Evolutionary conservation across 92 coral and sea anemone species (phyloP).

Genomic region (Epizoanthus scotinus): DNA sequence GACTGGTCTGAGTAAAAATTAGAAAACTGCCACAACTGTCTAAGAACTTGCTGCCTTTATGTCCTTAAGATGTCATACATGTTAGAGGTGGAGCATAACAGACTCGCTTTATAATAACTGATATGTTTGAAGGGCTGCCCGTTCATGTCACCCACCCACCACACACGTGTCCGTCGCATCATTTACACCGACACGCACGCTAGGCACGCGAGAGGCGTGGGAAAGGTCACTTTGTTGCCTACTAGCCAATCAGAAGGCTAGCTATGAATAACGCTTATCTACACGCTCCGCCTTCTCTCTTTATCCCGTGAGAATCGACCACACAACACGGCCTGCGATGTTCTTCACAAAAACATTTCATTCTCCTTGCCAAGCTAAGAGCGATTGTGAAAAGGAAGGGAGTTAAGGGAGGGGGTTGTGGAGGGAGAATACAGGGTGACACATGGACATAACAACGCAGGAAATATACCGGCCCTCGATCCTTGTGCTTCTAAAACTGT

Average conservation of each 20-base stretch:
- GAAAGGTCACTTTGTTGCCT: slow-evolving; percentile 27
- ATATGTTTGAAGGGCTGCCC: neutral
- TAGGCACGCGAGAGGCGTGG: slow-evolving; percentile 45
- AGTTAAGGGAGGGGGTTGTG: slow-evolving; percentile 3
- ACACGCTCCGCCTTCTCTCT: slow-evolving; percentile 21
- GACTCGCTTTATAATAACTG: slow-evolving; percentile 1
- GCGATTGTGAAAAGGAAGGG: too few relatives aligned
- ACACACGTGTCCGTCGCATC: slow-evolving; percentile 17
- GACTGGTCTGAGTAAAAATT: neutral
- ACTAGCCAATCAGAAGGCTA: slow-evolving; percentile 29
- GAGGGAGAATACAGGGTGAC: neutral
- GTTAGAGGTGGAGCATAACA: neutral
- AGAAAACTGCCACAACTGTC: too few relatives aligned
- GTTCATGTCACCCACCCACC: neutral
- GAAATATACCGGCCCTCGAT: too few relatives aligned
- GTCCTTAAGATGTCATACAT: slow-evolving; percentile 6
- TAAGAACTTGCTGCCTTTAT: neutral
- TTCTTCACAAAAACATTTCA: neutral
- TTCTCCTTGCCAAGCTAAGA: neutral
- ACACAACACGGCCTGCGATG: slow-evolving; percentile 15
- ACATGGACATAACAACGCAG: too few relatives aligned
- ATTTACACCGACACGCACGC: slow-evolving; percentile 27
- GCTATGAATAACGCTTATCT: slow-evolving; percentile 32
- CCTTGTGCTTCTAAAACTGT: too few relatives aligned
- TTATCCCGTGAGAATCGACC: slow-evolving; percentile 44